Evolutionary conservation across 2,888 invertebrate genomes (phyloP), one percentile per base, ranked within the genome.

Genomic region (Drosophila mimetica): DNA sequence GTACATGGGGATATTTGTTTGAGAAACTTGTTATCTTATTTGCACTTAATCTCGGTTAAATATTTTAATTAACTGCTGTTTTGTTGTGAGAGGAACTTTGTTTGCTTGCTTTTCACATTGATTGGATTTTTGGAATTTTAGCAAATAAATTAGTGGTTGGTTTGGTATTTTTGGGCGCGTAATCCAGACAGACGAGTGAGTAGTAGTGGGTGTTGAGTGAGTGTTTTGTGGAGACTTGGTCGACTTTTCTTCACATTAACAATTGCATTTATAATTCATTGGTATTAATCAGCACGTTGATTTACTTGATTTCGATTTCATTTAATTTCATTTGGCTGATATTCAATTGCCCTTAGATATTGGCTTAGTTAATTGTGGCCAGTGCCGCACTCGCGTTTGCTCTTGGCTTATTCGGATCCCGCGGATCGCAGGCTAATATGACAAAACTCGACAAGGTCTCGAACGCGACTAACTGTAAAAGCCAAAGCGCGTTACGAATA

Each of bases 401-500:
- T 72, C 71, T 48, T 59, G 58, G 54, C 54, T 52, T 55, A 72
- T 52, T 76, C 28, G 41, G 67, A 54, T 66, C 69, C 42, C 52
- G 51, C 61, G 61, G 71, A 79, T 75, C 73, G 74, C 71, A 78
- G 79, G 79, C 85, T 85, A 90, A 91, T 88, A 91, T 91, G 90
- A 91, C 91, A 91, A 91, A 91, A 90, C 91, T 91, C 90, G 90
- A 90, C 91, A 91, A 91, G 91, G 92, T 91, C 92, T 91, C 90
- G 90, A 91, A 92, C 89, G 91, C 91, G 91, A 92, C 91, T 91
- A 91, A 91, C 92, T 91, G 92, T 91, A 91, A 91, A 89, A 84
- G 90, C 87, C 86, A 82, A 79, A 88, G 89, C 90, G 90, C 88
- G 89, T 89, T 90, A 90, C 87, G 91, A 91, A 86, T 91, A 91